These are phyloP conservation scores for Acanthurus leucopareius DNA, from an alignment of 2,797 vertebrate species.

Conservation along the genomic window DNA sequence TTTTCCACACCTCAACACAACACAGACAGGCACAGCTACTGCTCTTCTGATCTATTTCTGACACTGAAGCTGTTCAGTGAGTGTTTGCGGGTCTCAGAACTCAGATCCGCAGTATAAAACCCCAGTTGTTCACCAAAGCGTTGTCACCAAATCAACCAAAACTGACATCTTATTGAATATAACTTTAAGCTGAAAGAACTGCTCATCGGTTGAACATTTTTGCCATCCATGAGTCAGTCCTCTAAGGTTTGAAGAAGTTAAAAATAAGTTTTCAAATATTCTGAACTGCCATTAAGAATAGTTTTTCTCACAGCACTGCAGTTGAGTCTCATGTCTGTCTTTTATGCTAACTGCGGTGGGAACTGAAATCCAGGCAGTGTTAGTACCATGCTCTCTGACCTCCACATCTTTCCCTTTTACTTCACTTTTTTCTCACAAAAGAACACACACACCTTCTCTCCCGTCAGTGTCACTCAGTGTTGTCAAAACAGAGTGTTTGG, in stretches of 20 bases:
- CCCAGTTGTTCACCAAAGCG: neutral
- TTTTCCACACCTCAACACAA: neutral
- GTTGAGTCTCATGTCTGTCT: neutral
- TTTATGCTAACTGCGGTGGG: neutral
- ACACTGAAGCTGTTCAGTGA: neutral
- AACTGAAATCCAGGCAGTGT: slow-evolving; percentile 6
- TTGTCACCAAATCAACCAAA: neutral
- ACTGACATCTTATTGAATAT: neutral
- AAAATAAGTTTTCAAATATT: neutral
- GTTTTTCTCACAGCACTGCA: slow-evolving; percentile 8
- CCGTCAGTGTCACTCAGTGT: slow-evolving; percentile 22
- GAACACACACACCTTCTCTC: neutral
- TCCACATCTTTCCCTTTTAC: slow-evolving; percentile 6
- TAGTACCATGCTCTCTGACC: slow-evolving; percentile 13
- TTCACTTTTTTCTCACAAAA: neutral
- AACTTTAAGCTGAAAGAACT: no score
- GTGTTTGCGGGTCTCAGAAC: neutral
- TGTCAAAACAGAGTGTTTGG: slow-evolving; percentile 36
- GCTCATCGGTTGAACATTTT: no score
- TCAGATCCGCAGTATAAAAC: neutral
- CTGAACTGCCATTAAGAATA: slow-evolving; percentile 16
- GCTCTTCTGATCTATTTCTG: neutral
- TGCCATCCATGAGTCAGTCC: neutral
- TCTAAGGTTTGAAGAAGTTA: neutral
- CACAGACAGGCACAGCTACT: no score